Percentiles rank a stretch among this genome's conserved stretches.
Evolutionary conservation across 2,797 vertebrate genomes (phyloP).

Genomic region (Eleutherodactylus coqui): DNA sequence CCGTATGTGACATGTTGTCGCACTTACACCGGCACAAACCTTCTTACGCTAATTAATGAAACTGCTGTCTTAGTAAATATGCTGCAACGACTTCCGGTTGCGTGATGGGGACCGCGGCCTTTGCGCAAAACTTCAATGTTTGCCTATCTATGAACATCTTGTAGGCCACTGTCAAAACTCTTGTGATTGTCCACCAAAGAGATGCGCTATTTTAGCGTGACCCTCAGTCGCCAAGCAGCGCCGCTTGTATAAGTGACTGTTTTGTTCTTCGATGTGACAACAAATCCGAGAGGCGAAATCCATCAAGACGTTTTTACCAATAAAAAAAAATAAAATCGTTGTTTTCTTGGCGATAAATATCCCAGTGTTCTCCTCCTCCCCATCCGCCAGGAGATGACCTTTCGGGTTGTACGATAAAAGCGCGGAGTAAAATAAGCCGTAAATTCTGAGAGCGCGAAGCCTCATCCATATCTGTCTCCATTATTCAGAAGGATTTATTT

Average conservation of each 20-base stretch:
- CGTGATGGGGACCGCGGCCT: too few relatives aligned
- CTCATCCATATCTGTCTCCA: conserved; percentile 28
- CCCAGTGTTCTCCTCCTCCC: not conserved
- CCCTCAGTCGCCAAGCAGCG: not conserved
- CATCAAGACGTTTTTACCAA: conserved; percentile 1
- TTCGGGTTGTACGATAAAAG: conserved; percentile 45
- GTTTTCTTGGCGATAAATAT: not conserved
- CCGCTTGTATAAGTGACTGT: not conserved
- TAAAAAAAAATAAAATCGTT: not conserved
- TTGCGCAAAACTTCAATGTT: too few relatives aligned
- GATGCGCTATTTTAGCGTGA: not conserved
- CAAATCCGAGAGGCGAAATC: not conserved
- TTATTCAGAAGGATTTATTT: conserved; percentile 43
- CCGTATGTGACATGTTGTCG: too few relatives aligned
- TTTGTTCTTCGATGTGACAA: not conserved
- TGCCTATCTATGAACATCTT: too few relatives aligned
- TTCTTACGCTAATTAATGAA: too few relatives aligned
- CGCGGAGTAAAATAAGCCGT: conserved; percentile 19
- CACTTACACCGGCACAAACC: too few relatives aligned
- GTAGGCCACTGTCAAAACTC: too few relatives aligned
- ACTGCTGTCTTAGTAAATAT: too few relatives aligned
- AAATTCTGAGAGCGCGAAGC: not conserved
- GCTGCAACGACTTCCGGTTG: too few relatives aligned
- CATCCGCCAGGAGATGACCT: conserved; percentile 19
- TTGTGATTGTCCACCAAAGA: too few relatives aligned